Evolutionary conservation across 2,888 invertebrate genomes (phyloP).

Genomic region (Odontocerum albicorne): DNA sequence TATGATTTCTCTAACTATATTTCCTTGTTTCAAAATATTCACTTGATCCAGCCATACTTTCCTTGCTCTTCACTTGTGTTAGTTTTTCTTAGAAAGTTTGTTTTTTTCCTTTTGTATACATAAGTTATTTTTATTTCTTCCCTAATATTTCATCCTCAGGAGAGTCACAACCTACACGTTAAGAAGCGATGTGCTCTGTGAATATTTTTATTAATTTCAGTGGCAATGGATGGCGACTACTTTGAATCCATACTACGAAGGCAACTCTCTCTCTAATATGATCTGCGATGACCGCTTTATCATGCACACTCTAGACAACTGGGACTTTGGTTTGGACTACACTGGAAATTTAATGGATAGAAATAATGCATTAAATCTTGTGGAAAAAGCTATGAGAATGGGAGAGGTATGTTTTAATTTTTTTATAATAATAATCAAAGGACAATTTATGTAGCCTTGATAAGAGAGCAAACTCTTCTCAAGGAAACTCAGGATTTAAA

Average conservation of each 20-base stretch:
- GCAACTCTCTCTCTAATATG: slow-evolving; percentile 69
- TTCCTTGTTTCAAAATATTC: too few species aligned
- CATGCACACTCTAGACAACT: slow-evolving; percentile 71
- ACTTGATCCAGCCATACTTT: too few species aligned
- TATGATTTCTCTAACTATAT: too few species aligned
- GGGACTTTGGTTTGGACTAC: slow-evolving; percentile 85
- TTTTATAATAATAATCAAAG: slow-evolving; percentile 1
- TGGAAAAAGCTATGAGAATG: slow-evolving; percentile 51
- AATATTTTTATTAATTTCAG: slow-evolving; percentile 44
- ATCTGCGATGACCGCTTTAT: slow-evolving; percentile 88
- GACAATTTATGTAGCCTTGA: not conserved
- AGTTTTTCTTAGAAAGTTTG: too few species aligned
- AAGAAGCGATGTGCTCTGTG: not conserved
- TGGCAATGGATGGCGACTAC: slow-evolving; percentile 89
- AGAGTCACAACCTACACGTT: slow-evolving; percentile 13
- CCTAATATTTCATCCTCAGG: too few species aligned
- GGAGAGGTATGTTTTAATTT: slow-evolving; percentile 48
- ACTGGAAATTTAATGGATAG: slow-evolving; percentile 82
- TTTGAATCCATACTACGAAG: slow-evolving; percentile 91
- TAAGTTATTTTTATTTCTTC: too few species aligned
- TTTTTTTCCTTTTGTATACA: too few species aligned
- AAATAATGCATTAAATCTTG: slow-evolving; percentile 67
- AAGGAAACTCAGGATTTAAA: too few species aligned
- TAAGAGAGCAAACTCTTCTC: too few species aligned
- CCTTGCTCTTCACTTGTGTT: too few species aligned